These are phyloP conservation scores for Eristalinus aeneus DNA, from an alignment of 2,888 invertebrate species.

Conservation along the genomic window DNA sequence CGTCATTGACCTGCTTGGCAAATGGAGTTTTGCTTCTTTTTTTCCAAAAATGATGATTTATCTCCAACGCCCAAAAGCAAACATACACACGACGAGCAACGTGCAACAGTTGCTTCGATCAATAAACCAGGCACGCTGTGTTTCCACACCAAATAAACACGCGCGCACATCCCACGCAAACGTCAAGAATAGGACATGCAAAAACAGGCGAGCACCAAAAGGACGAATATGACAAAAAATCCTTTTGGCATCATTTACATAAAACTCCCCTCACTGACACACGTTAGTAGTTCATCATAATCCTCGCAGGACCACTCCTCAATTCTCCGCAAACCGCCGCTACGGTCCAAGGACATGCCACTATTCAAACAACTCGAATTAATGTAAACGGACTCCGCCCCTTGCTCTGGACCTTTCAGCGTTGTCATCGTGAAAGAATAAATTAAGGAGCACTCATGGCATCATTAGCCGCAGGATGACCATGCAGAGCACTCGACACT, in stretches of 20 bases:
- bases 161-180: not conserved
- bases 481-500: conserved; percentile 8
- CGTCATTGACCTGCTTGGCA: conserved; percentile 30
- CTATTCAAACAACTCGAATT: conserved; percentile 1
- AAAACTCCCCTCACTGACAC: conserved; percentile 23
- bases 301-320: conserved; percentile 50
- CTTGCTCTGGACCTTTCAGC: conserved; percentile 18
- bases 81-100: not conserved
- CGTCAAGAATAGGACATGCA: not conserved
- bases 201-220: not conserved
- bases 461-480: conserved; percentile 25
- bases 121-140: conserved; percentile 10
- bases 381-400: conserved; percentile 8
- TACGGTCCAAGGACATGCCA: conserved; percentile 11
- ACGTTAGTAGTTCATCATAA: conserved; percentile 41
- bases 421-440: conserved; percentile 37
- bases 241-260: conserved; percentile 41
- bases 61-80: conserved; percentile 6
- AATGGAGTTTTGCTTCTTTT: conserved; percentile 24
- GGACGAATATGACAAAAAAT: not conserved
- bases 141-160: not conserved
- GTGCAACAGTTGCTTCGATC: conserved; percentile 10
- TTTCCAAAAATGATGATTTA: conserved; percentile 30
- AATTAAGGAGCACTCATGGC: conserved; percentile 42
- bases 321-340: conserved; percentile 8